Evolutionary conservation across 1,140 invertebrate genomes (phyloP).

Genomic region (Zeugodacus cucurbitae): DNA sequence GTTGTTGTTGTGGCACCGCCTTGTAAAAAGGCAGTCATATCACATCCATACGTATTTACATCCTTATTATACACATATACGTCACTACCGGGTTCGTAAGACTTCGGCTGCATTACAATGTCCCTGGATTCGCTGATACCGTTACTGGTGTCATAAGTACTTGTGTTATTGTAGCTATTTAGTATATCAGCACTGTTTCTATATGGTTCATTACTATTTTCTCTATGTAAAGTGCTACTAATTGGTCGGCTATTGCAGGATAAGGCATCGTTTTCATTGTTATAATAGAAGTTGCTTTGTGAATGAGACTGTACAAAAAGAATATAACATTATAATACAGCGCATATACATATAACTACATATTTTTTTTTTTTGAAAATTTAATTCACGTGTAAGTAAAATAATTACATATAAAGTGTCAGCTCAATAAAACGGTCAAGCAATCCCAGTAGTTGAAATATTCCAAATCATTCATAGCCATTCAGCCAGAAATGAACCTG

Average conservation of each 20-base stretch:
- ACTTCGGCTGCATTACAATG: background rate
- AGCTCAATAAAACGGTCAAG: too few relatives aligned
- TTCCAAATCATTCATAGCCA: too few relatives aligned
- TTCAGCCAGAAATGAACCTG: too few relatives aligned
- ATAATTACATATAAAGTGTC: too few relatives aligned
- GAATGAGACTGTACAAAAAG: conserved; percentile 38
- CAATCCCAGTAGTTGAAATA: too few relatives aligned
- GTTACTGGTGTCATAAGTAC: background rate
- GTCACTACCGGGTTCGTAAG: background rate
- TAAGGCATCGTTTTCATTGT: conserved; percentile 80
- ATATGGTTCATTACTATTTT: conserved; percentile 55
- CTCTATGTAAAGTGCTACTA: conserved; percentile 70
- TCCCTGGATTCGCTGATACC: background rate
- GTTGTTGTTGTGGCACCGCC: background rate
- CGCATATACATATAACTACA: too few relatives aligned
- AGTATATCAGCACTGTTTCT: conserved; percentile 39
- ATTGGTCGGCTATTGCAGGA: conserved; percentile 91
- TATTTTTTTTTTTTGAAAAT: too few relatives aligned
- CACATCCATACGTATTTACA: background rate
- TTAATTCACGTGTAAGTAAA: too few relatives aligned
- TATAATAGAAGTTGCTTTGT: conserved; percentile 50
- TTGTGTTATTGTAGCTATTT: conserved; percentile 34
- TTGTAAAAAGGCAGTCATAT: background rate
- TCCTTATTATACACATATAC: background rate
- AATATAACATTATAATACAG: background rate